These are phyloP conservation scores for Gryon sp. DNA, from an alignment of 1,140 invertebrate genomes.

Conservation along the genomic window DNA sequence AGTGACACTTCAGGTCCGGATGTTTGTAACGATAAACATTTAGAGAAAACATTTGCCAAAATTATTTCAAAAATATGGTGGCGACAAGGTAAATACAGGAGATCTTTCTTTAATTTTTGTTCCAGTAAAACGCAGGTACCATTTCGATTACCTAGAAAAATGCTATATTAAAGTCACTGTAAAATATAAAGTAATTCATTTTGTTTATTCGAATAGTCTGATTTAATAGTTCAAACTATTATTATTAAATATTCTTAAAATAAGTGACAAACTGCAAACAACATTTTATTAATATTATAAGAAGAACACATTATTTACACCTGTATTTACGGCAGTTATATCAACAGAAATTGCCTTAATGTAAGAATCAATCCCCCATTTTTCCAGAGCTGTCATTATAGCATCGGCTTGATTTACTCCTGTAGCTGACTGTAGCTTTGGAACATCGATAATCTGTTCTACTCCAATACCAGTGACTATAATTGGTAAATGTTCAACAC, in stretches of 20 bases:
- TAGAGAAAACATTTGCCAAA: constrained; percentile 19
- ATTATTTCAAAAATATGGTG: constrained; percentile 24
- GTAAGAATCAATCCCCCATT: constrained; percentile 43
- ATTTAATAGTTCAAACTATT: too few species aligned
- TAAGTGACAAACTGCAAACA: too few species aligned
- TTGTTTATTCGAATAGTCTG: too few species aligned
- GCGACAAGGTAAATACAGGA: constrained; percentile 22
- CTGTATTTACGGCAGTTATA: constrained; percentile 60
- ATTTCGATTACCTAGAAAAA: constrained; percentile 11
- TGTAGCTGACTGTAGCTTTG: neutral
- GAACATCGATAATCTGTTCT: neutral
- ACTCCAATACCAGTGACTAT: constrained; percentile 14
- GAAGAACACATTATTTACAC: too few species aligned
- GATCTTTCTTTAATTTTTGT: constrained; percentile 5
- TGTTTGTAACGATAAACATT: too few species aligned
- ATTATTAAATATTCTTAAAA: neutral
- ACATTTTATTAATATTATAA: neutral
- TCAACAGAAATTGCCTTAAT: constrained; percentile 61
- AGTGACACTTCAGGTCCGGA: neutral
- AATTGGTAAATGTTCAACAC: constrained; percentile 34
- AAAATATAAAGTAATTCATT: too few species aligned
- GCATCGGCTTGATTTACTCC: constrained; percentile 3
- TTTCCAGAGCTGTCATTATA: constrained; percentile 7
- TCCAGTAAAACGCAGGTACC: too few species aligned
- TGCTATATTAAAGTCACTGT: too few species aligned